Base-by-base conservation (phyloP, 2,797 vertebrate genomes). In the Hipposideros larvatus region DNA sequence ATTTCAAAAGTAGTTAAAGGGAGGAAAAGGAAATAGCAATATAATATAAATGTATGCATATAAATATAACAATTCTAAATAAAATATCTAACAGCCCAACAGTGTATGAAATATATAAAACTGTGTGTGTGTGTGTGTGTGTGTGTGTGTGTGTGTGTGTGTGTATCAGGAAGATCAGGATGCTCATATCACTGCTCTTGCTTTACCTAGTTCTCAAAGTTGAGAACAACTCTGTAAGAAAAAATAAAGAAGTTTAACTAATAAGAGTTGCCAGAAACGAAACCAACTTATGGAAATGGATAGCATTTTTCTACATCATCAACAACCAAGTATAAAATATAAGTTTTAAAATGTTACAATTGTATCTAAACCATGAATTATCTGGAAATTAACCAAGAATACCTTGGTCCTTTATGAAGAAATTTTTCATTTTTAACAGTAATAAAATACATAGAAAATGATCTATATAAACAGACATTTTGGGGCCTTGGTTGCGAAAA, bases 1-100 rank as follows among this genome's bases (percentile, higher is more conserved):
- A 87, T 79, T 83, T 53, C 65, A 87, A 61, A 74, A 83, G 63
- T 71, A 87, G 21, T 83, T 80, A 55, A 55, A 61, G 51, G 14
- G 16, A 55, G 5, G 11, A 66, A 78, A 41, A 80, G 15, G 21
- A 24, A 71, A 75, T 59, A 75, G 65, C 5, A 73, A 87, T n/a
- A 48, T 61, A 71, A 7, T 37, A 13, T 77, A 85, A 16, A 77
- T 43, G 31, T 41, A 18, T 66, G 22, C 8, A 21, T 80, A n/a
- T 70, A 80, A 70, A 53, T 78, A 66, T 5, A 94, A 57, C 94
- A 57, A 34, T 57, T 94, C 31, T 87, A 75, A 86, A 14, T 46
- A 37, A 93, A 86, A 11, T 65, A 26, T 84, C 26, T 31, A 71
- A 51, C 74, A 71, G 24, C n/a, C 13, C 71, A 46, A n/a, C 18